A percentile compares a stretch with the other conserved stretches of the same genome.
phyloP scores from a whole-genome alignment of 2,888 invertebrate species.

The Latrodectus elegans region DNA sequence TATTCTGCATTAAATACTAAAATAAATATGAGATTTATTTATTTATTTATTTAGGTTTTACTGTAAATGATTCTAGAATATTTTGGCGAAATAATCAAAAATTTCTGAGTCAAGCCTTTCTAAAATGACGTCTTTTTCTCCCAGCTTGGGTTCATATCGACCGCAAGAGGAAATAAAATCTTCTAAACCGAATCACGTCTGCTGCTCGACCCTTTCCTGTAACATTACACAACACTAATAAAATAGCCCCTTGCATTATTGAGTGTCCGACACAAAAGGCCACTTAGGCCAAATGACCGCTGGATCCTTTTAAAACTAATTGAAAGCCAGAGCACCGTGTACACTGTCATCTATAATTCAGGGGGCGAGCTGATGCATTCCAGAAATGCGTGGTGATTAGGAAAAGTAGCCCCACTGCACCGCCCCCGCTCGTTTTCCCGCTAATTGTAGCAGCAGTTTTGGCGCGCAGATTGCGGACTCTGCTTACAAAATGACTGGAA shows the following conservation, averaged over 20 bases:
- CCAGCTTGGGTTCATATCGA: too few relatives aligned
- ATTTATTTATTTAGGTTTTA: too few relatives aligned
- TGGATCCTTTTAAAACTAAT: slow-evolving; percentile 39
- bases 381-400: slow-evolving; percentile 43
- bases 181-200: slow-evolving; percentile 1
- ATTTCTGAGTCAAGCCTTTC: too few relatives aligned
- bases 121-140: too few relatives aligned
- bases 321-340: slow-evolving; percentile 41
- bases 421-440: background rate
- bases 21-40: too few relatives aligned
- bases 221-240: slow-evolving; percentile 54
- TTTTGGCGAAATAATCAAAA: too few relatives aligned
- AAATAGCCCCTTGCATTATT: slow-evolving; percentile 59
- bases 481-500: slow-evolving; percentile 30
- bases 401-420: background rate
- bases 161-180: background rate
- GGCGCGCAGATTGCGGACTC: slow-evolving; percentile 18
- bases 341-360: slow-evolving; percentile 49
- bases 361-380: slow-evolving; percentile 29
- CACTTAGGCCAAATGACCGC: slow-evolving; percentile 58
- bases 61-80: too few relatives aligned
- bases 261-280: slow-evolving; percentile 49
- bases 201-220: background rate
- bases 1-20: too few relatives aligned
- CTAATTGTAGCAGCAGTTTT: slow-evolving; percentile 14